Evolutionary conservation across 2,888 invertebrate genomes (phyloP), one percentile per base, ranked within the genome.

Genomic region (Andrena haemorrhoa): DNA sequence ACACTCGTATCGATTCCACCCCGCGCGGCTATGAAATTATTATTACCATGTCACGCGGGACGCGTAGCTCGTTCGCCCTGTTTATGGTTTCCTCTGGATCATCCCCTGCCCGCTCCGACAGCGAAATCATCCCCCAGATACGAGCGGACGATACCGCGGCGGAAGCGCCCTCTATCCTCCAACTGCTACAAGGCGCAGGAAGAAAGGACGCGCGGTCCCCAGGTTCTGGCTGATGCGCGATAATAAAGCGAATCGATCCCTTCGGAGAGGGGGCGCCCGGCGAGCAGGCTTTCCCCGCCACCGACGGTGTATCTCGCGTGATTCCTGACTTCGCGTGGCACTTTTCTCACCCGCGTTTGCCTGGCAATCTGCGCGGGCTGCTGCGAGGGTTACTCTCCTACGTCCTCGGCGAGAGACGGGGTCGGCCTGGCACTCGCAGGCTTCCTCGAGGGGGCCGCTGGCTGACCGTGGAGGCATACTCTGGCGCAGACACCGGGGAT

Each of bases 241-340:
- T 85, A 86, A 88, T 86, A 84, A 79, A 80, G 66, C 64, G 68
- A 73, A 83, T 87, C 83, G 83, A 82, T 83, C 84, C 83, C 85
- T 75, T 49, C 64, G 75, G 75, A 12, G 6, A 6, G 51, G 49
- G 58, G 20, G 35, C 0, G 8, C 23, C 35, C 10, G 29, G 8
- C 3, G 51, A 29, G 49, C 31, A 3, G 49, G 26, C 49, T 31
- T 41, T 35, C 60, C 29, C 20, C 16, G 61, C 51, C 33, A 7
- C 35, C 49, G 47, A 41, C 77, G 76, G 85, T 81, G 88, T 83
- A 84, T 85, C 88, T 86, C 83, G 64, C 79, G 89, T 89, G 90
- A 92, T 91, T 90, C 85, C 88, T 86, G 87, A 89, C 89, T 89
- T 90, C 86, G 84, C 89, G 87, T 86, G 90, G 80, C 85, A 85